phyloP scores from a whole-genome alignment of 2,113 vertebrate species.

The Alouatta palliata region DNA sequence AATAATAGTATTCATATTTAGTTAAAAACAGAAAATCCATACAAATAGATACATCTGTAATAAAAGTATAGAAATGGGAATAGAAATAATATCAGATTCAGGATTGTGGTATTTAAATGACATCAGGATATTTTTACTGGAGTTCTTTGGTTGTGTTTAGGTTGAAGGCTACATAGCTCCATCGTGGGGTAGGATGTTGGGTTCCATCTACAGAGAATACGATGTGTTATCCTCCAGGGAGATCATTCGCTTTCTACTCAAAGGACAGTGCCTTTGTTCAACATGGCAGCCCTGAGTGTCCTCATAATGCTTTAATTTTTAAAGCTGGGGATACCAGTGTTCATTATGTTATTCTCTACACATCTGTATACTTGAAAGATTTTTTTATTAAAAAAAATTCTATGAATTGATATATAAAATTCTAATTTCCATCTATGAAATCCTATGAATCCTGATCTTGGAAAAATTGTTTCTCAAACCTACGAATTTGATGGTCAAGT shows the following conservation, averaged over 20 bases:
- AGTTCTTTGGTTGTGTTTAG: neutral
- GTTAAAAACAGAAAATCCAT: neutral
- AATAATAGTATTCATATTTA: neutral
- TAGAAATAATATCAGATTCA: neutral
- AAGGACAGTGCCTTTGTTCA: neutral
- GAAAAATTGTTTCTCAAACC: neutral
- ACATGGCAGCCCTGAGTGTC: neutral
- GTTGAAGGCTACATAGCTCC: neutral
- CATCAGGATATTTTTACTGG: neutral
- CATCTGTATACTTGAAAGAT: neutral
- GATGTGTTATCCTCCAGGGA: accelerated
- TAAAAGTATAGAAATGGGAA: neutral
- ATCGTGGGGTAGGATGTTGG: neutral
- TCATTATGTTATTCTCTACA: neutral
- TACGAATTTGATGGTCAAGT: neutral
- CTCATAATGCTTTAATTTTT: neutral
- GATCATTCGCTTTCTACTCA: neutral
- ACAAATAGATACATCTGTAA: neutral
- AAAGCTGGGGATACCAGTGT: neutral
- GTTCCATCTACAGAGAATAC: neutral
- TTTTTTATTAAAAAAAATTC: conserved; percentile 14
- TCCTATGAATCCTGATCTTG: neutral
- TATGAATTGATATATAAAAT: neutral
- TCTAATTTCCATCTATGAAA: neutral
- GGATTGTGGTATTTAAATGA: neutral